Evolutionary conservation across 2,113 vertebrate species (phyloP), one percentile per base, ranked within the genome.

Genomic region (Psilopsiagon aurifrons): DNA sequence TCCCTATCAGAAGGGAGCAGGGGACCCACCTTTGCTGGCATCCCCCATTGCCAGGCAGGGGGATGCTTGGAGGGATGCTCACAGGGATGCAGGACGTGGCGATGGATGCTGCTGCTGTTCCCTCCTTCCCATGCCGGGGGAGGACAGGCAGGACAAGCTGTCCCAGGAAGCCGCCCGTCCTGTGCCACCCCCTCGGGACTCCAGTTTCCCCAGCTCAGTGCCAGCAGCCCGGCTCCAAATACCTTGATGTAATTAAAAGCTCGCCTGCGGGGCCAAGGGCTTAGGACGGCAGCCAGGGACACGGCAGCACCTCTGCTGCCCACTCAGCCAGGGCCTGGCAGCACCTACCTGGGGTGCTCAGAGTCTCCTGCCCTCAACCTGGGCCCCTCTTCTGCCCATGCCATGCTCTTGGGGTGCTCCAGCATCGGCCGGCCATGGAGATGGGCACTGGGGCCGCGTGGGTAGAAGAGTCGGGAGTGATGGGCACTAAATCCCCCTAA

Each of bases 161-260:
- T 84, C 82, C 88, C 46, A 5, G 67, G 15, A 5, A 69, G 46
- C 71, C 67, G 22, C 78, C 89, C 37, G 11, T 55, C 66, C 60
- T 71, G 64, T 84, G 88, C 94, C 89, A 88, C 43, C 91, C 86
- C 75, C 43, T 25, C 2, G n/a, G 80, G 77, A 57, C 92, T 86
- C 84, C 90, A 83, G 90, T 62, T 92, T 77, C 88, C 81, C 83
- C 86, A 64, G 73, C 25, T 37, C 57, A 73, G 59, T 3, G 47
- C 88, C 94, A 94, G 66, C 70, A 70, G 39, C 80, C 80, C 80
- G 0, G 87, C 77, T 83, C 55, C 92, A 78, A 95, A 90, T 87
- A 78, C 92, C 85, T 90, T 90, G 91, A 87, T 96, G 92, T 87
- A 62, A 95, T 96, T 93, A 95, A 95, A 92, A 95, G 92, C 88